Evolutionary conservation across 1,140 invertebrate genomes (phyloP).

Genomic region (Oryzaephilus surinamensis): DNA sequence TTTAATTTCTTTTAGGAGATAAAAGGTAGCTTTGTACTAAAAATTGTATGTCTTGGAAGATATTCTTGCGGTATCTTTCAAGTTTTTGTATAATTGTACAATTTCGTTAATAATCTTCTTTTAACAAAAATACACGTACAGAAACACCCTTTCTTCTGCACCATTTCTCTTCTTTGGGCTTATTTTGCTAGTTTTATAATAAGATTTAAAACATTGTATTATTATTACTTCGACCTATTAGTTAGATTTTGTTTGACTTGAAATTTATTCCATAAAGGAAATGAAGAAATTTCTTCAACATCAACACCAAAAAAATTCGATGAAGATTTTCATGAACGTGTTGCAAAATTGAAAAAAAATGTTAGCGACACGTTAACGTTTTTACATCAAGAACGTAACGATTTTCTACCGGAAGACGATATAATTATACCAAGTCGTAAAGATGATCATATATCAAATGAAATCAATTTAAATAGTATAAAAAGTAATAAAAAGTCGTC

Average conservation of each 20-base stretch:
- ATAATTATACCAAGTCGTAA: slow-evolving; percentile 33
- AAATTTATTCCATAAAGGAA: slow-evolving; percentile 2
- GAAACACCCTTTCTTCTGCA: too few species aligned
- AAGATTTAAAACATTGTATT: neutral
- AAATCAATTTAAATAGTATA: slow-evolving; percentile 27
- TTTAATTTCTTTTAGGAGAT: too few species aligned
- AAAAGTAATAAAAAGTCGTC: slow-evolving; percentile 17
- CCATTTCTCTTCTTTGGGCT: neutral
- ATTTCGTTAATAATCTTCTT: neutral
- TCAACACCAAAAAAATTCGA: slow-evolving; percentile 2
- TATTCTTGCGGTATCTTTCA: neutral
- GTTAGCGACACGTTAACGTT: slow-evolving; percentile 33
- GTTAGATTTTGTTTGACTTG: too few species aligned
- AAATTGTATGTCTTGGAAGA: neutral
- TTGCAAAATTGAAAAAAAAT: slow-evolving; percentile 29
- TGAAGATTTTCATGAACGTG: slow-evolving; percentile 15
- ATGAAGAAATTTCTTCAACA: slow-evolving; percentile 19
- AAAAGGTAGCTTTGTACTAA: neutral
- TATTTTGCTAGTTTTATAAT: neutral
- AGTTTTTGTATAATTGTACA: neutral
- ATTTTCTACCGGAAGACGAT: slow-evolving; percentile 34
- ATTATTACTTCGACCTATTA: too few species aligned
- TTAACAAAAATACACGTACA: neutral
- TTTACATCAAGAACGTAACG: slow-evolving; percentile 34
- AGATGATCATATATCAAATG: slow-evolving; percentile 30